Evolutionary conservation across 2,888 invertebrate genomes (phyloP), one percentile per base, ranked within the genome.

Genomic region (Lasioglossum calceatum): DNA sequence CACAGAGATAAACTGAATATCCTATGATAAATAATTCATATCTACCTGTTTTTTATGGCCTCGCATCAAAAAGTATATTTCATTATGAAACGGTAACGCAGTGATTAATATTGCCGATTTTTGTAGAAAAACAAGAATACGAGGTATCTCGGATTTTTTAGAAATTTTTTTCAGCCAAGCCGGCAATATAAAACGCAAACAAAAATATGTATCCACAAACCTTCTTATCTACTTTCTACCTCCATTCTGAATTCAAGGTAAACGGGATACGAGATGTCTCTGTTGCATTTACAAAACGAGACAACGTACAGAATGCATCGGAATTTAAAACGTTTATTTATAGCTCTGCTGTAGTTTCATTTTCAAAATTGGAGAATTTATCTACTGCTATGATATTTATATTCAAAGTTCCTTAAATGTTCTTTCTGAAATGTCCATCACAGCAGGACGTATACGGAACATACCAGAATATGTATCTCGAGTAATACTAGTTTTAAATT

Each of bases 141-240:
- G 32, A 36, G 32, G 23, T 23, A 70, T 8, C 23, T 1, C 8
- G 39, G 23, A 39, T 19, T 39, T 70, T 70, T 10, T 19, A 23
- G 36, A 19, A 2, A 32, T 36, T 2, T 32, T 32, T 70, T 23
- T 5, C 64, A 27, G 4, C 27, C 64, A 64, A 64, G 5, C 67
- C 67, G 10, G 19, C 19, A 19, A 39, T 36, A 39, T 39, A 2
- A 70, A 39, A 70, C 23, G 32, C 32, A 70, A 70, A 39, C 36
- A 36, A 36, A 70, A 70, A 39, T 39, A 70, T 70, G 67, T 8
- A 19, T 36, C 19, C 36, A 39, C 67, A 10, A 70, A 36, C 39
- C 67, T 70, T 70, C 67, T 70, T 70, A 70, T 70, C 36, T 70
- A 19, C 39, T 14, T 36, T 70, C 67, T 39, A 70, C 39, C 67